These are phyloP conservation scores for Lomographa bimaculata DNA, from an alignment of 2,888 invertebrate genomes.

Conservation along the genomic window DNA sequence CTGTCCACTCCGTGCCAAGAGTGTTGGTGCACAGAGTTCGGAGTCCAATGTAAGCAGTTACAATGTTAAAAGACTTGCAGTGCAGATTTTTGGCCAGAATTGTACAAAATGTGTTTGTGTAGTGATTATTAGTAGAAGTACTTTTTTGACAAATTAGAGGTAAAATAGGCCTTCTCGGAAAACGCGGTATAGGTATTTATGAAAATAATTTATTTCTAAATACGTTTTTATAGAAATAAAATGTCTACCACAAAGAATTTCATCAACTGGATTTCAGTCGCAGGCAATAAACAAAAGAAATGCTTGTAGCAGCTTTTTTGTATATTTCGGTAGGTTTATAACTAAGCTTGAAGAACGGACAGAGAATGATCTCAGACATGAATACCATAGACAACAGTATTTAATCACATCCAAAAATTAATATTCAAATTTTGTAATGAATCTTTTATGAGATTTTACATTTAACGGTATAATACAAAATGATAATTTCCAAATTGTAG, in stretches of 20 bases:
- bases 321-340: conserved; percentile 28
- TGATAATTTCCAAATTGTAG: no score
- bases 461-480: no score
- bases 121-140: neutral
- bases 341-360: conserved; percentile 41
- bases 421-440: no score
- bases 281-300: no score
- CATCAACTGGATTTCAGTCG: no score
- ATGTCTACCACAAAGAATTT: no score
- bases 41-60: conserved; percentile 91
- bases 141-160: neutral
- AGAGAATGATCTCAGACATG: conserved; percentile 62
- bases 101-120: conserved; percentile 8
- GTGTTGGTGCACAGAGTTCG: conserved; percentile 93
- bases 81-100: neutral
- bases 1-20: conserved; percentile 91
- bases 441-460: no score
- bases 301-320: conserved; percentile 13
- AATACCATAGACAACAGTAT: conserved; percentile 34
- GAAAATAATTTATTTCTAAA: no score
- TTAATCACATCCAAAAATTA: conserved; percentile 13
- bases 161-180: no score
- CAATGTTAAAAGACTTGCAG: conserved; percentile 66
- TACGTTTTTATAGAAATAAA: no score
- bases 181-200: no score